phyloP scores from a whole-genome alignment of 2,113 vertebrate species.

The Harpagus bidentatus region DNA sequence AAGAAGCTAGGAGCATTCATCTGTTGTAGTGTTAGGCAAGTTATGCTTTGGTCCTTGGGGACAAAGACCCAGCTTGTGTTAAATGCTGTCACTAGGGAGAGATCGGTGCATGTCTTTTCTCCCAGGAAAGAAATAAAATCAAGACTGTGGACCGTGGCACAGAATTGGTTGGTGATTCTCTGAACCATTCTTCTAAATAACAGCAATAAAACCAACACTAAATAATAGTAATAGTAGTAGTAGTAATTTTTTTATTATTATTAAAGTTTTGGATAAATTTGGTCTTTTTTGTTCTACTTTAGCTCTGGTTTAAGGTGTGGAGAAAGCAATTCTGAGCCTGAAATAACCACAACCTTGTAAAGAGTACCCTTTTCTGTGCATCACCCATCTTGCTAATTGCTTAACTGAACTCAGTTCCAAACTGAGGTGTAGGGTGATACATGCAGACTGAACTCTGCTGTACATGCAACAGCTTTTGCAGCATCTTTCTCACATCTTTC shows the following conservation, averaged over 20 bases:
- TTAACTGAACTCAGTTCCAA: neutral
- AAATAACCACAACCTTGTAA: neutral
- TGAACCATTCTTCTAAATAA: neutral
- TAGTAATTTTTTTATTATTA: neutral
- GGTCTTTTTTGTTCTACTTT: neutral
- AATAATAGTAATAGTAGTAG: too few relatives aligned
- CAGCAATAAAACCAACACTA: neutral
- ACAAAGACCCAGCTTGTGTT: neutral
- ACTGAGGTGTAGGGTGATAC: neutral
- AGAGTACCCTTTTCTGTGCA: neutral
- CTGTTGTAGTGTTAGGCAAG: neutral
- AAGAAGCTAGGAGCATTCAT: neutral
- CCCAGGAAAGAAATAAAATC: neutral
- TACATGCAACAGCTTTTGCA: neutral
- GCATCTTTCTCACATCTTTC: neutral
- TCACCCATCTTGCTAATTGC: neutral
- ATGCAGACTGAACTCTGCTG: neutral
- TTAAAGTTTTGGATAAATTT: neutral
- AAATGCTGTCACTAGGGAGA: neutral
- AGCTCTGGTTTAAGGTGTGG: neutral
- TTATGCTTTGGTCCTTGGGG: neutral
- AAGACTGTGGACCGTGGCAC: neutral
- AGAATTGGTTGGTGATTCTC: neutral
- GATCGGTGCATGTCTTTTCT: neutral
- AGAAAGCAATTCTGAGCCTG: neutral